Evolutionary conservation across 2,888 invertebrate genomes (phyloP).

Genomic region (Galerucella nymphaeae): DNA sequence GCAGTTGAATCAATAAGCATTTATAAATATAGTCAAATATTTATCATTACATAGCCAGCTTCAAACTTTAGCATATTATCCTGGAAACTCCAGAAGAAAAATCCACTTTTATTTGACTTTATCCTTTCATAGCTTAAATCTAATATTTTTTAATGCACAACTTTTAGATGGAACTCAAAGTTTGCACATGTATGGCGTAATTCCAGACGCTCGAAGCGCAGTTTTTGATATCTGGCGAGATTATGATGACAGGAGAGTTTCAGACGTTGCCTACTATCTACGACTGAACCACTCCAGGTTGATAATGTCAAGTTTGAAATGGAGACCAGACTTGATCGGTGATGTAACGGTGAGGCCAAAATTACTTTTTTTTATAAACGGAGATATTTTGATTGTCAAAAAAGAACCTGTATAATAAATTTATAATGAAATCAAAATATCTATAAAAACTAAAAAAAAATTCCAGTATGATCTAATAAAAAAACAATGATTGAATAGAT

Average conservation of each 20-base stretch:
- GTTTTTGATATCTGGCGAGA: constrained; percentile 83
- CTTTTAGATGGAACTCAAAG: constrained; percentile 72
- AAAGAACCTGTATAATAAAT: too few relatives aligned
- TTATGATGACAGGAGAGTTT: constrained; percentile 81
- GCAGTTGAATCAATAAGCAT: too few relatives aligned
- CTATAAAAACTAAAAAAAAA: too few relatives aligned
- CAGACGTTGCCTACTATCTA: constrained; percentile 82
- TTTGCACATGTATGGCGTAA: constrained; percentile 78
- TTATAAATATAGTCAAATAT: background rate
- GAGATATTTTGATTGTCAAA: background rate
- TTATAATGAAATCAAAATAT: too few relatives aligned
- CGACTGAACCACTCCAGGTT: constrained; percentile 86
- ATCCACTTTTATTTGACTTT: background rate
- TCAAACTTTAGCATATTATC: background rate
- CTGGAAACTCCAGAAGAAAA: background rate
- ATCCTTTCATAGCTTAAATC: background rate
- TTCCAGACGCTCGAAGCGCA: constrained; percentile 81
- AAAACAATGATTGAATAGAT: too few relatives aligned
- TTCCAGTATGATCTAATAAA: too few relatives aligned
- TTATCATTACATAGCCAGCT: background rate
- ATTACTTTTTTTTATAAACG: constrained; percentile 34
- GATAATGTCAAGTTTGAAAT: constrained; percentile 81
- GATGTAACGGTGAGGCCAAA: constrained; percentile 68
- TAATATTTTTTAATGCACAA: constrained; percentile 10
- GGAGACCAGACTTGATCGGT: constrained; percentile 80